Evolutionary conservation across 2,113 vertebrate genomes (phyloP), one percentile per base, ranked within the genome.

Genomic region (Melanerpes formicivorus): DNA sequence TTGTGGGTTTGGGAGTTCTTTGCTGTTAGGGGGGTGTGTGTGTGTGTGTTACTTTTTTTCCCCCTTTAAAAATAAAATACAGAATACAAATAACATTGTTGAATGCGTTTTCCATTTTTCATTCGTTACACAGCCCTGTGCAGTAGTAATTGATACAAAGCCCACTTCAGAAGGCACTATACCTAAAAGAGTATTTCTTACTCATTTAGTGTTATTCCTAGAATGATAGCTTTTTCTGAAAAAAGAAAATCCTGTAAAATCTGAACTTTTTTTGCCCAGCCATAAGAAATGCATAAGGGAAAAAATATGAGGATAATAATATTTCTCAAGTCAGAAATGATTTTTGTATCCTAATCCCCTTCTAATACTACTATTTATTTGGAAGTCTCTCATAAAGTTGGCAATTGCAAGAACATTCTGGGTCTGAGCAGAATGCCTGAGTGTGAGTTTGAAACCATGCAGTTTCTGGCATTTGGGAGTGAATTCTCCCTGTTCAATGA

Each of bases 401-500:
- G 17, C 6, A 76, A 81, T 52, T 25, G 29, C 34, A 84, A 86
- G 80, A 79, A 59, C 32, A 79, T 74, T 92, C 89, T 84, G 48
- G 90, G 46, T 64, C 46, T 85, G 71, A 87, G 79, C 84, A 79
- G 52, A 22, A 30, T 56, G 77, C 13, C 42, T 80, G 5, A 56
- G 56, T 90, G 52, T 89, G 29, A 81, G n/a, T 21, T 48, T 86
- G 90, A 94, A 87, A 66, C 78, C 62, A 62, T 65, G 92, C 44
- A 76, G 74, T 79, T 81, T 71, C 70, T 55, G 94, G 88, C 86
- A 90, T 79, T 86, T 93, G 80, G 66, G 32, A 30, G 19, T 62
- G 55, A 94, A 78, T n/a, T 65, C 90, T 95, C 3, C 1, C 93
- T 87, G 80, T 84, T 88, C 71, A 81, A 52, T 80, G 90, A 69